Conservation (phyloP, 2,888 invertebrate genomes). For the Apodemia hepburni region DNA sequence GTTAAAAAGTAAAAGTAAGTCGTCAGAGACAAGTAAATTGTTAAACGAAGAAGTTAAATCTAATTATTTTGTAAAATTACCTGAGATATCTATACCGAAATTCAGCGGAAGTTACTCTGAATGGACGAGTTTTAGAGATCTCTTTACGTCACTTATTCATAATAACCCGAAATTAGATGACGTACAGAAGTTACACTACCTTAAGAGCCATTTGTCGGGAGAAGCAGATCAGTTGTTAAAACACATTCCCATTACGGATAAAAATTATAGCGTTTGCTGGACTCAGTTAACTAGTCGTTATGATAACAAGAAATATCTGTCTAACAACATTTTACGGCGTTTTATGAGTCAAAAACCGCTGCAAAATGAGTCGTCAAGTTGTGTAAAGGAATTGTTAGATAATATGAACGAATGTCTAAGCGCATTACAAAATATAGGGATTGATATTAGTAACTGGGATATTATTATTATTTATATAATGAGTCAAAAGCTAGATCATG, state of each 20-base stretch:
- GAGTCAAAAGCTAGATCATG: conserved; percentile 22
- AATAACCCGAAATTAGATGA: conserved; percentile 28
- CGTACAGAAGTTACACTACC: conserved; percentile 32
- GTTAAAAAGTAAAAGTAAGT: conserved; percentile 6
- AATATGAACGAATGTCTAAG: conserved; percentile 30
- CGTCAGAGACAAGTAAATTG: too few species aligned
- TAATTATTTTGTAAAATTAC: conserved; percentile 16
- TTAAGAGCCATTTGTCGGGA: conserved; percentile 27
- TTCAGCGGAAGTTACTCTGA: conserved; percentile 32
- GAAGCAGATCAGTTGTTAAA: conserved; percentile 34
- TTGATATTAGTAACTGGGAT: conserved; percentile 23
- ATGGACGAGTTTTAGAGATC: conserved; percentile 32
- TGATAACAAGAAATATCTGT: conserved; percentile 32
- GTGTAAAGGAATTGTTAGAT: conserved; percentile 29
- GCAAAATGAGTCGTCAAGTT: conserved; percentile 26
- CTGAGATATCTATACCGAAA: conserved; percentile 19
- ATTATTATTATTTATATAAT: conserved; percentile 24
- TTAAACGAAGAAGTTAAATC: neutral
- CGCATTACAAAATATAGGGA: conserved; percentile 24
- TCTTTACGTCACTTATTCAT: conserved; percentile 22
- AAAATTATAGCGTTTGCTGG: conserved; percentile 32
- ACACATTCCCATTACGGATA: conserved; percentile 25
- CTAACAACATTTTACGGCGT: conserved; percentile 27
- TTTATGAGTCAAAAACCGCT: conserved; percentile 23
- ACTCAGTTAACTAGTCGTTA: conserved; percentile 27